Evolutionary conservation across 2,113 vertebrate genomes (phyloP).

Genomic region (Nanorana parkeri): DNA sequence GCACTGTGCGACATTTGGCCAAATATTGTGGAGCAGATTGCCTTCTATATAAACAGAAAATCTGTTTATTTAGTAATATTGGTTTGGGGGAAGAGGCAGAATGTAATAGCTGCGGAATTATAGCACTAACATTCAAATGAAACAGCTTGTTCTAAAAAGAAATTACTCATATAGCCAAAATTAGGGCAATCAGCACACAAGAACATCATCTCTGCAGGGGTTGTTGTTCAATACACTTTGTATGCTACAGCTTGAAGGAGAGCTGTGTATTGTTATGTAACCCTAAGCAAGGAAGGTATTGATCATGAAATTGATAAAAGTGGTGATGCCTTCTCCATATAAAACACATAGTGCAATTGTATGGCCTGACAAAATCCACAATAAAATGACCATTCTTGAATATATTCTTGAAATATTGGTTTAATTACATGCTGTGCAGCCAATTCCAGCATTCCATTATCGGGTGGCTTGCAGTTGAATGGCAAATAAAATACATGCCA

Average conservation of each 20-base stretch:
- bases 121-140: slow-evolving; percentile 40
- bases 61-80: slow-evolving; percentile 48
- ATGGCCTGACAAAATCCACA: neutral
- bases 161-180: slow-evolving; percentile 52
- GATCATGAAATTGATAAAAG: slow-evolving; percentile 32
- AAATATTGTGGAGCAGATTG: slow-evolving; percentile 41
- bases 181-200: slow-evolving; percentile 51
- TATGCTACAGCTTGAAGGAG: neutral
- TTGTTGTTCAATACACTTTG: slow-evolving; percentile 38
- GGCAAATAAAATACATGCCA: no score
- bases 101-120: slow-evolving; percentile 25
- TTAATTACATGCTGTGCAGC: no score
- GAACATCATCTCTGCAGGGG: slow-evolving; percentile 56
- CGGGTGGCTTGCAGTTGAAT: no score
- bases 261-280: slow-evolving; percentile 9
- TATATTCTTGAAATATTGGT: no score
- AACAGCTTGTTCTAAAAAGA: slow-evolving; percentile 53
- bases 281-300: neutral
- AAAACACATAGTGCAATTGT: neutral
- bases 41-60: slow-evolving; percentile 41
- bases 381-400: no score
- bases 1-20: neutral
- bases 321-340: neutral
- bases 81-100: slow-evolving; percentile 13
- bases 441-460: no score